These are phyloP conservation scores for Cossypha polioptera DNA, from an alignment of 2,797 vertebrate genomes.

Conservation along the genomic window DNA sequence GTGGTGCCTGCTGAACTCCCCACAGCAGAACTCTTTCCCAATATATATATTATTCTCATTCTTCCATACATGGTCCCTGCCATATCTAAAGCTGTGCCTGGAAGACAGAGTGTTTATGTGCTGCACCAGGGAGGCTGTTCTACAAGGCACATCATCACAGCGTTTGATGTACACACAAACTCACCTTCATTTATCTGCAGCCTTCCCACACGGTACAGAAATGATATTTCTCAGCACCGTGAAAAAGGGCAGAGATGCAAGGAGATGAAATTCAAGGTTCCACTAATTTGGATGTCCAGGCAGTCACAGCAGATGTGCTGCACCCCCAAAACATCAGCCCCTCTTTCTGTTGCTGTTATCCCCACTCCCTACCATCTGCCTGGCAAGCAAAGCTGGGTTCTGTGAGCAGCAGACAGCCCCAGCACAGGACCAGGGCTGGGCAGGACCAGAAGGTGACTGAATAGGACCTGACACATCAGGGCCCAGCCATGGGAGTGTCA, in stretches of 20 bases:
- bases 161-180: background rate
- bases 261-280: background rate
- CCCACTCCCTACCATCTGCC: accelerated
- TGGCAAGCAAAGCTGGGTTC: background rate
- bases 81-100: background rate
- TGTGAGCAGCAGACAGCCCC: background rate
- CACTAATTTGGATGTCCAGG: background rate
- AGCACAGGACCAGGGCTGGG: background rate
- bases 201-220: background rate
- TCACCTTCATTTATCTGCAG: background rate
- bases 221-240: background rate
- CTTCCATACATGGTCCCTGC: background rate
- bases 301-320: background rate
- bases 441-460: background rate
- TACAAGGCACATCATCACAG: background rate
- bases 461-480: background rate
- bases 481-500: background rate
- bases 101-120: background rate
- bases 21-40: background rate
- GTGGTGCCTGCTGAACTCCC: background rate
- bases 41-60: background rate
- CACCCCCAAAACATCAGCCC: background rate
- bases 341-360: background rate
- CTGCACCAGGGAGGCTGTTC: background rate
- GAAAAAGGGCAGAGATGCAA: background rate